Evolutionary conservation across 1,140 invertebrate species (phyloP), one percentile per base, ranked within the genome.

Genomic region (Brachionus paranguensis): DNA sequence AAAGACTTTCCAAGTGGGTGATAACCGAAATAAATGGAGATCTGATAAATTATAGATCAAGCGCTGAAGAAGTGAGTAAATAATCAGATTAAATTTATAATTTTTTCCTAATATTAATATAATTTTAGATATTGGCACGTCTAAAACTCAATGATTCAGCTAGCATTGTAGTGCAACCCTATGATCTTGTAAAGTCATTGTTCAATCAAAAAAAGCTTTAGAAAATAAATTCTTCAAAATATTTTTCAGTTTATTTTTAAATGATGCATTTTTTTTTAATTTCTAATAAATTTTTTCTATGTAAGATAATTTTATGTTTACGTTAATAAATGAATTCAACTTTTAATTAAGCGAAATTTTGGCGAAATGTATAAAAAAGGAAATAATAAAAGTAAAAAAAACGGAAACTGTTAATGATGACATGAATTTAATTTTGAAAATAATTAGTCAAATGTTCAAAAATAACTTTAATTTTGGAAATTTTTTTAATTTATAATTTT

Each of bases 11-110:
- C 8, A 76, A 76, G 50, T 76, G 72, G 72, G 72, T 76, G 7
- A 76, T 76, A 11, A 76, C 72, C 17, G 72, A 76, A 76, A 76
- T 76, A 50, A 76, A 76, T 76, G 45, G 72, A 20, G 72, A 76
- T 53, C 53, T 20, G 10, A 76, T 76, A 24, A 76, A 76, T 50
- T 76, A 76, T 76, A 76, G 72, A 50, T 76, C 43, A 7, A 50
- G 24, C 14, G 72, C 72, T 4, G 72, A 76, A 50, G 72, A 76
- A 11, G 72, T 76, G n/a, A 76, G 6, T 76, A 10, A 60, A 60
- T 24, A 8, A 24, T 20, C 0, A 60, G 10, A 24, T 24, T 10
- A 2, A 33, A n/a, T 41, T 70, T 24, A 12, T 10, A 65, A 70
- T 2, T n/a, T 68, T 68, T 12, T 2, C 0, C 14, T 10, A 7